Conservation (phyloP, 2,888 invertebrate genomes). For the Rambutsinella grinnellia region DNA sequence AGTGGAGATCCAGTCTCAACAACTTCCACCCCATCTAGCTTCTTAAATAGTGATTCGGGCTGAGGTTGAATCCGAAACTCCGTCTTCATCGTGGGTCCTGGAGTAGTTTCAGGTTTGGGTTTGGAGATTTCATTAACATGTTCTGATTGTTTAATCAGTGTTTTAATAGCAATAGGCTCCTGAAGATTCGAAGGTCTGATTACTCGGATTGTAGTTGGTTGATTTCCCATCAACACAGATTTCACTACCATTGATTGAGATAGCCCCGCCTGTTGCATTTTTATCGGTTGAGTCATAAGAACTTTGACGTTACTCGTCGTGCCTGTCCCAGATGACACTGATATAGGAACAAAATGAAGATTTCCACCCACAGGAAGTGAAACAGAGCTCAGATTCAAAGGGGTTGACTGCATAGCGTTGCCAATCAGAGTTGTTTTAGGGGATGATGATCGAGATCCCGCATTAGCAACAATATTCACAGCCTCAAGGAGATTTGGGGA, state of each 20-base stretch:
- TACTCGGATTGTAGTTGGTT: constrained; percentile 59
- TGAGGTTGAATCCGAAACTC: constrained; percentile 14
- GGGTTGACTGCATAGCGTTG: constrained; percentile 52
- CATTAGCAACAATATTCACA: constrained; percentile 58
- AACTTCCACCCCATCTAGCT: constrained; percentile 61
- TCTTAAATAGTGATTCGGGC: constrained; percentile 52
- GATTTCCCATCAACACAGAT: constrained; percentile 64
- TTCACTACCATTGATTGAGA: constrained; percentile 66
- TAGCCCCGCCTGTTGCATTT: constrained; percentile 55
- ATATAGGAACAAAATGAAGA: constrained; percentile 61
- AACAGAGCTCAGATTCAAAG: constrained; percentile 56
- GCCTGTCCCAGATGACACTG: constrained; percentile 51
- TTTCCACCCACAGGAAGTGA: constrained; percentile 52
- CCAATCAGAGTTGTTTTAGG: constrained; percentile 55
- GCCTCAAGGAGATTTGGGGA: constrained; percentile 64
- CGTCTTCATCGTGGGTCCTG: not conserved
- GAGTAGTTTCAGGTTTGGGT: not conserved
- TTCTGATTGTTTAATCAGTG: constrained; percentile 58
- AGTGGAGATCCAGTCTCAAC: constrained; percentile 58
- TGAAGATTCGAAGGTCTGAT: constrained; percentile 52
- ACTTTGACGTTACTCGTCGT: constrained; percentile 67
- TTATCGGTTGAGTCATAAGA: constrained; percentile 66
- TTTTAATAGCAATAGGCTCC: constrained; percentile 25
- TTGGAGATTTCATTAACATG: constrained; percentile 34
- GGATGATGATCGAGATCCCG: constrained; percentile 56